Conservation (phyloP, 2,113 vertebrate genomes). For the Lycaon pictus region DNA sequence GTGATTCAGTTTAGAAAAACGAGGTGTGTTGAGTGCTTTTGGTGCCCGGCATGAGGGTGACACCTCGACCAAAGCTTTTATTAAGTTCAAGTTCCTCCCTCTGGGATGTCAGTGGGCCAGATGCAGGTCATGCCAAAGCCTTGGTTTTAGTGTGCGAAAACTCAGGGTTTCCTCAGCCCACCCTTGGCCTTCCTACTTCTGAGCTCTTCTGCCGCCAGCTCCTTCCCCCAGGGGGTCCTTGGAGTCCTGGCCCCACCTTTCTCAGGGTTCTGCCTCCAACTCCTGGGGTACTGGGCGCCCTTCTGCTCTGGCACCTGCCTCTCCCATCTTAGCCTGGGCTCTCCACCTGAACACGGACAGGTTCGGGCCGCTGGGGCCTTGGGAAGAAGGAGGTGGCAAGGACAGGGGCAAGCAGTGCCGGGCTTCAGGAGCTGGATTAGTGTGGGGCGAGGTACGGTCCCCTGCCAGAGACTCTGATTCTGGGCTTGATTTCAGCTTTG, state of each 20-base stretch:
- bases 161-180: background rate
- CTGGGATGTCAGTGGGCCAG: background rate
- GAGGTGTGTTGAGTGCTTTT: background rate
- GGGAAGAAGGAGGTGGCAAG: background rate
- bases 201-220: background rate
- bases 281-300: background rate
- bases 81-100: background rate
- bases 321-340: background rate
- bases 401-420: background rate
- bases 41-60: background rate
- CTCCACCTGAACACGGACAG: background rate
- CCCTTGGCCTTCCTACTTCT: background rate
- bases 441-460: background rate
- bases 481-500: slow-evolving; percentile 17
- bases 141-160: background rate
- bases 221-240: background rate
- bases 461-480: background rate
- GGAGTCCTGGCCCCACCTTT: background rate
- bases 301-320: background rate
- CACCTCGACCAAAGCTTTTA: background rate
- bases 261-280: background rate
- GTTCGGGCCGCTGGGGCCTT: background rate
- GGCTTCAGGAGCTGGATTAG: background rate
- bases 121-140: background rate
- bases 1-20: background rate